Percentiles rank a stretch among this genome's conserved stretches.
These are phyloP conservation scores for Rhinogobio ventralis DNA, from an alignment of 2,797 vertebrate species.

Conservation along the genomic window DNA sequence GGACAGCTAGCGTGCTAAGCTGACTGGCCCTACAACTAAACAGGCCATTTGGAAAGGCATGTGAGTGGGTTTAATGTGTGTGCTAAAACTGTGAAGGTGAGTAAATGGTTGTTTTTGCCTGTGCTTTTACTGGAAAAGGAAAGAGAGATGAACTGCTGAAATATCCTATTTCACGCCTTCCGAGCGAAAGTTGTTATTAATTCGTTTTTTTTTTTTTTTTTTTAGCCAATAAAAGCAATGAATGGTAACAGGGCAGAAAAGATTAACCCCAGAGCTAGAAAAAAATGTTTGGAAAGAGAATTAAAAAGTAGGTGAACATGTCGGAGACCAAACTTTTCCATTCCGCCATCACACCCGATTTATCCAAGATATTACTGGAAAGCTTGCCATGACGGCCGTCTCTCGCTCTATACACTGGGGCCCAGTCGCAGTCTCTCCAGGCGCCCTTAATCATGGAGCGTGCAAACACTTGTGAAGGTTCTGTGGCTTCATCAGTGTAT, in stretches of 20 bases:
- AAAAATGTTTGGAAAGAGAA: conserved; percentile 70
- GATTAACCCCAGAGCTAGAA: conserved; percentile 49
- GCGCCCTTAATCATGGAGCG: conserved; percentile 69
- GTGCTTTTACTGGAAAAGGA: conserved; percentile 55
- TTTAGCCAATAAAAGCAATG: conserved; percentile 46
- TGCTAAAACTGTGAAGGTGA: conserved; percentile 65
- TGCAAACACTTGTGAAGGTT: conserved; percentile 71
- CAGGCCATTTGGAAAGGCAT: conserved; percentile 67
- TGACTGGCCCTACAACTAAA: conserved; percentile 68
- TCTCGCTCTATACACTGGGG: conserved; percentile 63
- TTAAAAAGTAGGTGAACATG: conserved; percentile 64
- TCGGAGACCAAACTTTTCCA: conserved; percentile 72
- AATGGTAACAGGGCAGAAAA: conserved; percentile 52
- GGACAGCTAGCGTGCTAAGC: conserved; percentile 67
- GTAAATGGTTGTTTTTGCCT: conserved; percentile 59
- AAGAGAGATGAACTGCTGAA: conserved; percentile 48
- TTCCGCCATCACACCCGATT: conserved; percentile 79
- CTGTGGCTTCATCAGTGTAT: conserved; percentile 63
- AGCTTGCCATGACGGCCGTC: conserved; percentile 66
- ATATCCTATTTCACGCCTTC: conserved; percentile 58
- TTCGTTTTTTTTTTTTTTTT: conserved; percentile 4
- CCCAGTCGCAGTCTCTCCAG: conserved; percentile 61
- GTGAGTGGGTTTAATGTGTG: conserved; percentile 60
- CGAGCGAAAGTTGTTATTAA: conserved; percentile 39
- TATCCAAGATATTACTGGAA: conserved; percentile 82